Evolutionary conservation across 2,888 invertebrate genomes (phyloP).

Genomic region (Acanthacorydalis orientalis): DNA sequence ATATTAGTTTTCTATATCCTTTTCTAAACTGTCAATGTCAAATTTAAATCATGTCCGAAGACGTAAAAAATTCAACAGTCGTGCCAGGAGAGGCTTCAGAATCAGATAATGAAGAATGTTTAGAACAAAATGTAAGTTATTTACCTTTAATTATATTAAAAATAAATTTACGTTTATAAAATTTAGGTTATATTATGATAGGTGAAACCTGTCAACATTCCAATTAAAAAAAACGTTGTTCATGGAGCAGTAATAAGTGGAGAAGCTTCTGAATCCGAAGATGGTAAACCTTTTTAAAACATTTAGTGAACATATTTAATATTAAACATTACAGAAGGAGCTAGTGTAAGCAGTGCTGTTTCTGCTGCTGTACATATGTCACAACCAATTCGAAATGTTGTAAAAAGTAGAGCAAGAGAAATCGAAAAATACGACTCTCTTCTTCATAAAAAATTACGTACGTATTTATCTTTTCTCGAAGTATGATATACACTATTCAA

Average conservation of each 20-base stretch:
- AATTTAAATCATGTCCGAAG: background rate
- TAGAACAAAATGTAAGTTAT: background rate
- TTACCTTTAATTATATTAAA: slow-evolving; percentile 3
- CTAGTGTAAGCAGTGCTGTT: slow-evolving; percentile 18
- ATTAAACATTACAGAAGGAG: slow-evolving; percentile 14
- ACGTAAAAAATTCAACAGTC: background rate
- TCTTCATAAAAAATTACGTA: slow-evolving; percentile 20
- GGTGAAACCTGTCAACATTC: background rate
- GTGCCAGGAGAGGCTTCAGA: slow-evolving; percentile 23
- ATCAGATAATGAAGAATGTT: slow-evolving; percentile 25
- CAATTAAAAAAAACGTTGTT: slow-evolving; percentile 10
- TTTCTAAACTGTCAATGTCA: background rate
- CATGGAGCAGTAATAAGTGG: slow-evolving; percentile 22
- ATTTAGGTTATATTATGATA: background rate
- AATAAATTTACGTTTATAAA: background rate
- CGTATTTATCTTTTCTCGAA: slow-evolving; percentile 7
- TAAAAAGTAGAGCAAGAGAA: slow-evolving; percentile 5
- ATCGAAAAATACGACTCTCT: slow-evolving; percentile 16
- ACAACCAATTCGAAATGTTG: background rate
- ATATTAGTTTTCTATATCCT: too few species aligned
- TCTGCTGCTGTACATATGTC: slow-evolving; percentile 14
- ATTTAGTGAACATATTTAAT: background rate
- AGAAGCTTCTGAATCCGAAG: slow-evolving; percentile 25
- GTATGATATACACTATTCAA: background rate
- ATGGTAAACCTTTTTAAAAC: slow-evolving; percentile 13